Base-by-base conservation (phyloP, 2,888 invertebrate species). In the Hanleya hanleyi region DNA sequence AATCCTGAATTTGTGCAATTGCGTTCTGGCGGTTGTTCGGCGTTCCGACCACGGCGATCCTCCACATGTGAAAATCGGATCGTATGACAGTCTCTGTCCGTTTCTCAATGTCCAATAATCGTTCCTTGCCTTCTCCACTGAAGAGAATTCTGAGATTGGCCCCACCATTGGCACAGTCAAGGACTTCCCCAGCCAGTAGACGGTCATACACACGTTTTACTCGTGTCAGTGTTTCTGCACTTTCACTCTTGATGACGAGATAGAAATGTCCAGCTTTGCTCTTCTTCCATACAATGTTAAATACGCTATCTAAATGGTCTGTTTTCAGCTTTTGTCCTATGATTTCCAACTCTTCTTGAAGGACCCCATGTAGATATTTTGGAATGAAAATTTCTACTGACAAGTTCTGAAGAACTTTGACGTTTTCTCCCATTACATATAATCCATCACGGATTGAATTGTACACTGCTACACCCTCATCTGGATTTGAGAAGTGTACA, bases 11-110 rank as follows among this genome's bases (percentile, higher is more conserved):
- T 49, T 50, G 32, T 4, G 37, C 22, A 1, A 75, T n/a, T 1
- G 80, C 80, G n/a, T n/a, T 35, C 1, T 64, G 57, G 33, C 75
- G 71, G 2, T 70, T 71, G 15, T 18, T 47, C 15, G 37, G 26
- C 6, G 41, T 64, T n/a, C 85, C 85, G 36, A 80, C 77, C 1
- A 85, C 68, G 1, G 71, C 66, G 15, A 84, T 41, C 15, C 76
- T 74, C 72, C 77, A 72, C 18, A 64, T 72, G 57, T 81, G 76
- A 7, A 76, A 69, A 70, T 84, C 83, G 22, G 72, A 33, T n/a
- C 67, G 65, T 35, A 84, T 80, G 7, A 73, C 29, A 22, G 78
- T 71, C 7, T 68, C 50, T 0, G 76, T 76, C 33, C 69, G 37
- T 51, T 73, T 71, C 66, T 79, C 78, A 2, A 83, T 72, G 1